phyloP scores from a whole-genome alignment of 35 echinoderm and acorn worm genomes.

The Amphiura filiformis region DNA sequence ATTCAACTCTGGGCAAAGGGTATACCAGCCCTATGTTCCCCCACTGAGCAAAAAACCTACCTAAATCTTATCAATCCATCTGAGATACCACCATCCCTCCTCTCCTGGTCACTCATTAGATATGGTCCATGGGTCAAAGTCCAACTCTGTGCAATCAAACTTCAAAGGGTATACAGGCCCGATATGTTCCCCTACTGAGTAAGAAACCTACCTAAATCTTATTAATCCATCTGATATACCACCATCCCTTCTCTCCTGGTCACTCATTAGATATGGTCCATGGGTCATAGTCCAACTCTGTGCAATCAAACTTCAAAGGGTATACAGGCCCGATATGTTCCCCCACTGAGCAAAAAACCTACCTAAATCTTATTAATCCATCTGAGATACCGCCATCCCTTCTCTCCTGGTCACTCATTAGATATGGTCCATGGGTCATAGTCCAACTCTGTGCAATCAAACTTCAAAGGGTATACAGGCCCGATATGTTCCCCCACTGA shows the following conservation, averaged over 20 bases:
- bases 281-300: slow-evolving; percentile 58
- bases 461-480: too few species aligned
- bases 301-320: too few species aligned
- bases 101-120: slow-evolving; percentile 64
- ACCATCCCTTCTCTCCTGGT: slow-evolving; percentile 56
- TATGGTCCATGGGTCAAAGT: slow-evolving; percentile 68
- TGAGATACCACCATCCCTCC: slow-evolving; percentile 57
- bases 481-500: too few species aligned
- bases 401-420: slow-evolving; percentile 69
- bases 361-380: slow-evolving; percentile 80
- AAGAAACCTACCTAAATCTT: slow-evolving; percentile 72
- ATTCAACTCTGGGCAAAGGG: not conserved
- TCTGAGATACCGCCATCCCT: slow-evolving; percentile 66
- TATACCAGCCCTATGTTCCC: slow-evolving; percentile 36
- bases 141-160: too few species aligned
- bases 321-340: too few species aligned
- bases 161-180: too few species aligned
- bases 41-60: slow-evolving; percentile 45
- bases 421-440: slow-evolving; percentile 79
- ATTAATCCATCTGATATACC: slow-evolving; percentile 80
- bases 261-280: slow-evolving; percentile 58
- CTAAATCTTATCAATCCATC: slow-evolving; percentile 82
- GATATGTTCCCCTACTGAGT: too few species aligned
- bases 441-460: too few species aligned
- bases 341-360: too few species aligned